Evolutionary conservation across 2,113 vertebrate species (phyloP), one percentile per base, ranked within the genome.

Genomic region (Ploceus nigricollis): DNA sequence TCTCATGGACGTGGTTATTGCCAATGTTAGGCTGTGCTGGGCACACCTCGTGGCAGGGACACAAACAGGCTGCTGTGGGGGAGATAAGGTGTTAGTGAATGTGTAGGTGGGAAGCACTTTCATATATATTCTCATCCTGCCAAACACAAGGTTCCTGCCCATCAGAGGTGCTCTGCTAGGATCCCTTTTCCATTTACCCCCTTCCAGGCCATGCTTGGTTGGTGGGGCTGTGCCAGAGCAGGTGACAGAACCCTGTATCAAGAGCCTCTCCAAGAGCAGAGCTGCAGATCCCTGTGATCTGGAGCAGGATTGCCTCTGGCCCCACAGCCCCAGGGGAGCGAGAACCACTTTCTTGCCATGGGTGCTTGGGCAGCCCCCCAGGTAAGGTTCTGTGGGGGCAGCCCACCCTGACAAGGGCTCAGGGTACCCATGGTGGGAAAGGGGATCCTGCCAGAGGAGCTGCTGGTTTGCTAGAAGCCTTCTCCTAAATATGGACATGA

Each of bases 311-410:
- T 30, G 25, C 31, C 42, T 48, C 22, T 1, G 4, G 37, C 27
- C 39, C 51, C 0, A 0, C 23, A 27, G n/a, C 2, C 3, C 40
- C 18, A 28, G 48, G 50, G 54, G 18, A 48, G 47, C 0, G 0
- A 81, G 48, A 73, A 15, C 44, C 2, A 1, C 19, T 22, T 15
- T 61, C 56, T 53, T 6, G 5, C 42, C 5, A 1, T 9, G 65
- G 69, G 58, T 48, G 68, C 73, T 60, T 9, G 0, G 40, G 44
- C 31, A 50, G 51, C 12, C 30, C 39, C 1, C 3, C 1, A 5
- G 12, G 33, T 40, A 37, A 35, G 45, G 57, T 83, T 50, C 45
- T 1, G 4, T 35, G 50, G 20, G 33, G 13, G 22, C 17, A 72
- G 54, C 45, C 8, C 70, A 65, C n/a, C 31, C 60, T 5, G 3